Conservation (phyloP, 1,140 invertebrate species). For the Micrasema longulum region DNA sequence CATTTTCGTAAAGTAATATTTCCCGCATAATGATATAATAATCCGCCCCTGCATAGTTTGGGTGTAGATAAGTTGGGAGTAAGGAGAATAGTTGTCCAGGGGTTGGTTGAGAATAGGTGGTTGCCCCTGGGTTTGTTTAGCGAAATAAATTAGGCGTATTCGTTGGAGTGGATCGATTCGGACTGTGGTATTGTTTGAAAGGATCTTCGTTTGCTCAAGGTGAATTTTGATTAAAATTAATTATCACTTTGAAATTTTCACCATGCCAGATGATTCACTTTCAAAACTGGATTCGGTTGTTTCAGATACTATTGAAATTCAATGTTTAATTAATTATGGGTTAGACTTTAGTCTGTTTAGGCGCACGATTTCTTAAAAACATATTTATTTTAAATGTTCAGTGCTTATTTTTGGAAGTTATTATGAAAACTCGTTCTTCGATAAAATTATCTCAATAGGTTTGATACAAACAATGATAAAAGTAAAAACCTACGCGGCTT, state of each 20-base stretch:
- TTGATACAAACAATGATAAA: too few species aligned
- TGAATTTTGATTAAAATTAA: conserved; percentile 44
- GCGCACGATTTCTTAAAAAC: not conserved
- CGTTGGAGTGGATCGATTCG: conserved; percentile 35
- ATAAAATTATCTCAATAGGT: too few species aligned
- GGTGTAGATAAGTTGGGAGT: not conserved
- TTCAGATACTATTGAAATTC: conserved; percentile 25
- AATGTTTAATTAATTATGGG: conserved; percentile 33
- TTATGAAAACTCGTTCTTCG: too few species aligned
- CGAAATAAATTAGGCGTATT: conserved; percentile 46
- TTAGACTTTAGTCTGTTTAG: too few species aligned
- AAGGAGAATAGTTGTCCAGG: conserved; percentile 54
- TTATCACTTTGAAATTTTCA: conserved; percentile 39
- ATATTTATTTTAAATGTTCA: not conserved
- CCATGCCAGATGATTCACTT: conserved; percentile 25
- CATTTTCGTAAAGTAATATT: too few species aligned
- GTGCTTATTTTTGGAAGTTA: too few species aligned
- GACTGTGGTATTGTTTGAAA: conserved; percentile 42
- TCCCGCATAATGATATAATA: too few species aligned
- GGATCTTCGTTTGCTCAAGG: conserved; percentile 41
- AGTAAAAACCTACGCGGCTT: too few species aligned
- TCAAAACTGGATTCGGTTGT: conserved; percentile 14
- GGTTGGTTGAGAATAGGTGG: conserved; percentile 26
- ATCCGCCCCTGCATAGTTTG: not conserved
- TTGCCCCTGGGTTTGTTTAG: conserved; percentile 40